Evolutionary conservation across 2,888 invertebrate species (phyloP).

Genomic region (Xylota segnis): DNA sequence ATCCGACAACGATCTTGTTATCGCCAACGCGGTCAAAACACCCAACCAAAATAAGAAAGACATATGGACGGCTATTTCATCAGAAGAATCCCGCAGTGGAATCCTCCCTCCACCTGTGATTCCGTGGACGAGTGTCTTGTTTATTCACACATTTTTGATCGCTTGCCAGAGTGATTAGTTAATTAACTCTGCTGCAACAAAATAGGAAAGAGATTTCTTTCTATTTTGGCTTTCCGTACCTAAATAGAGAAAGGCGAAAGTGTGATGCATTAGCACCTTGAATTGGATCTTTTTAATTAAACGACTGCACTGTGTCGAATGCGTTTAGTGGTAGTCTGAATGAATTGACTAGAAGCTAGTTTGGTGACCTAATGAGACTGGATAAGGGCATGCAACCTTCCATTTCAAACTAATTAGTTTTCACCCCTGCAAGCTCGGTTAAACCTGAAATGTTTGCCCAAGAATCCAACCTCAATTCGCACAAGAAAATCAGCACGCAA

Average conservation of each 20-base stretch:
- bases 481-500: constrained; percentile 17
- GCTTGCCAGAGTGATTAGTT: not conserved
- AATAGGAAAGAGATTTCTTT: not conserved
- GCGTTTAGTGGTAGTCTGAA: not conserved
- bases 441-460: no score
- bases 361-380: not conserved
- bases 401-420: no score
- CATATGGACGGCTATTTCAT: no score
- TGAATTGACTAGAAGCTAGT: not conserved
- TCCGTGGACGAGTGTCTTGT: not conserved
- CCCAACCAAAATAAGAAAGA: not conserved
- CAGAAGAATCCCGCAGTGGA: not conserved
- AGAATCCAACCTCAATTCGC: not conserved
- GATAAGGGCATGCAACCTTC: no score
- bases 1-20: not conserved
- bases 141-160: not conserved
- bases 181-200: no score
- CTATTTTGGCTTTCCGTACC: not conserved
- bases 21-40: not conserved
- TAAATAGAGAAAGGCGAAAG: not conserved
- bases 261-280: not conserved
- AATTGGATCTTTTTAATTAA: not conserved
- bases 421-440: no score
- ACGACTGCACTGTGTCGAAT: not conserved
- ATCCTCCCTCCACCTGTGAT: not conserved